phyloP scores from a whole-genome alignment of 2,797 vertebrate genomes.

The Glossophaga mutica region DNA sequence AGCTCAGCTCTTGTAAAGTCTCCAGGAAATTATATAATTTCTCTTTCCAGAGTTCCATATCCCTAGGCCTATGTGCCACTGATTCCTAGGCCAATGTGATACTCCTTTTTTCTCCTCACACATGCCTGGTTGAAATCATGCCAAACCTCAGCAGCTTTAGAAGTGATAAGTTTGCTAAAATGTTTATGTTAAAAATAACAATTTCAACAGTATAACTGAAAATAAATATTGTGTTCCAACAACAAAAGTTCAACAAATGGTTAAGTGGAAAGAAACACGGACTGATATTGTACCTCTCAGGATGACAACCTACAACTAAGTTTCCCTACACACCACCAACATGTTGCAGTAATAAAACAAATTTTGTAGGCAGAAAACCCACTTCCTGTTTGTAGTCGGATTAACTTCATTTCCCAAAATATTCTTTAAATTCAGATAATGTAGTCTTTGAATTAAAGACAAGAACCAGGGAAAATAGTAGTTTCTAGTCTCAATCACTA shows the following conservation, averaged over 20 bases:
- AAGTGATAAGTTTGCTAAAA: conserved; percentile 46
- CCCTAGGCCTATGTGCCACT: not conserved
- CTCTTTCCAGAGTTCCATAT: conserved; percentile 50
- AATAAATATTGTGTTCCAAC: conserved; percentile 40
- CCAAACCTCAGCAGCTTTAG: conserved; percentile 44
- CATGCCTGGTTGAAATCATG: conserved; percentile 45
- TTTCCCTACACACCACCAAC: not conserved
- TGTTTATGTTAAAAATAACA: conserved; percentile 42
- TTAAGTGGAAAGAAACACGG: not conserved
- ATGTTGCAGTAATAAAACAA: conserved; percentile 20
- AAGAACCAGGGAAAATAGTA: not conserved
- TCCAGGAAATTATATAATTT: conserved; percentile 49
- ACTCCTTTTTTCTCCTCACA: conserved; percentile 50
- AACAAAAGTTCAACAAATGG: conserved; percentile 21
- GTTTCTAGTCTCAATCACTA: conserved; percentile 19
- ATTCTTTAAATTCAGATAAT: conserved; percentile 33
- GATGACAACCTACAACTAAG: conserved; percentile 19
- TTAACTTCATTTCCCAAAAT: not conserved
- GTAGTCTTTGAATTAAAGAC: conserved; percentile 30
- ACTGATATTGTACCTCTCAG: not conserved
- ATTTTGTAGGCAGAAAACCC: not conserved
- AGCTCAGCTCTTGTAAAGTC: not conserved
- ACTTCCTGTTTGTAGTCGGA: not conserved
- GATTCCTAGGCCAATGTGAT: conserved; percentile 32
- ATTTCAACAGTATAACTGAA: conserved; percentile 44